phyloP scores from a whole-genome alignment of 2,113 vertebrate species.

The Smithornis capensis region DNA sequence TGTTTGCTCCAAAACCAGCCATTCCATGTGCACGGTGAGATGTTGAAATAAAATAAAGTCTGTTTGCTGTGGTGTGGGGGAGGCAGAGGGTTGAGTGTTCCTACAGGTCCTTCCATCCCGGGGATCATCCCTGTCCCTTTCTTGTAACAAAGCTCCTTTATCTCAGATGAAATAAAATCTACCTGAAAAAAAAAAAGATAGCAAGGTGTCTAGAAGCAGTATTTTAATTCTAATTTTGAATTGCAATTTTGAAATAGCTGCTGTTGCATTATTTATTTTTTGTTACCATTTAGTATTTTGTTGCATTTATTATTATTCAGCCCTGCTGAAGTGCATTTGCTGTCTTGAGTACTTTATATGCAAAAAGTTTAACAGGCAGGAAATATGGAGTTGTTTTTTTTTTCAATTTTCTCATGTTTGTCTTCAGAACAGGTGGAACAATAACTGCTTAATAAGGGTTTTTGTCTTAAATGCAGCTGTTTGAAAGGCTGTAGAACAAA shows the following conservation, averaged over 20 bases:
- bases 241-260: background rate
- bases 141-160: background rate
- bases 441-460: background rate
- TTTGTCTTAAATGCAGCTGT: background rate
- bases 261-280: background rate
- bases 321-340: background rate
- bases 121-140: background rate
- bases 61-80: accelerated
- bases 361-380: background rate
- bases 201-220: background rate
- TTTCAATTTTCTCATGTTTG: background rate
- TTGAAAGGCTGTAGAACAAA: background rate
- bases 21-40: background rate
- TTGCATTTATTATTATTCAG: too few species aligned
- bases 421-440: background rate
- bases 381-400: background rate
- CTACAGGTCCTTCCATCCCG: accelerated
- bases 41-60: background rate
- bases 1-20: background rate
- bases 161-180: background rate
- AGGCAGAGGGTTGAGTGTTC: background rate
- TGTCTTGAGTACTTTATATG: background rate
- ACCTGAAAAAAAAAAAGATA: background rate
- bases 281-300: too few species aligned
- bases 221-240: background rate